Percentiles rank a stretch among this genome's conserved stretches.
phyloP scores from a whole-genome alignment of 2,113 vertebrate species.

The Calypte anna region DNA sequence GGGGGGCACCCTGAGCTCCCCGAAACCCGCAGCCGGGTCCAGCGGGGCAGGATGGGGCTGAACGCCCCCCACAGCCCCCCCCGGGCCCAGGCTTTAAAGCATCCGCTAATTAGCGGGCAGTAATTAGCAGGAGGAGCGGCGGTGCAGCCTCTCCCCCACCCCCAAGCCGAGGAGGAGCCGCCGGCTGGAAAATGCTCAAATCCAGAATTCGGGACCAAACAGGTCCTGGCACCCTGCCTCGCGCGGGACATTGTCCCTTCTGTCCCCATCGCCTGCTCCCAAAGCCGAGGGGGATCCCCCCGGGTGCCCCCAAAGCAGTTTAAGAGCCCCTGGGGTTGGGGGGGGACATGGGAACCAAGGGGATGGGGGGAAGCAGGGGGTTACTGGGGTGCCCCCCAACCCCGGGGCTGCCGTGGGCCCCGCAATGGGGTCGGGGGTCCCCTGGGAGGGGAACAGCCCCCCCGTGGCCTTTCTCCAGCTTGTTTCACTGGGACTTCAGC shows the following conservation, averaged over 20 bases:
- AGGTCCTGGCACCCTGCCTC: fast-evolving
- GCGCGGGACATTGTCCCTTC: fast-evolving
- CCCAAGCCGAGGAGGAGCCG: background rate
- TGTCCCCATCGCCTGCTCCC: background rate
- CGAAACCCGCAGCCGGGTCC: fast-evolving
- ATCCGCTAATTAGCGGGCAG: background rate
- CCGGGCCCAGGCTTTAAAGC: background rate
- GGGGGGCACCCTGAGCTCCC: background rate
- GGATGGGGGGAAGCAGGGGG: background rate
- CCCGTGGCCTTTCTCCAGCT: fast-evolving
- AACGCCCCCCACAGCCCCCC: background rate
- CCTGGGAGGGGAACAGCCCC: fast-evolving
- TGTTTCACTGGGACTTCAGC: background rate
- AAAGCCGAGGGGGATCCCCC: background rate
- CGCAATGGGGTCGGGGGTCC: fast-evolving
- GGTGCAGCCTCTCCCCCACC: background rate
- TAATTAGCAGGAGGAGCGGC: background rate
- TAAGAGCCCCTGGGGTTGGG: background rate
- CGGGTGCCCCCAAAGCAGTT: background rate
- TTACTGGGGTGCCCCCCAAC: too few relatives aligned
- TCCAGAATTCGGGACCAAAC: background rate
- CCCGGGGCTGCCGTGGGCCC: fast-evolving
- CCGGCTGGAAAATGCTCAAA: background rate
- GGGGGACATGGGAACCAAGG: background rate
- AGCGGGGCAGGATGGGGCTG: fast-evolving